A percentile compares a stretch with the other conserved stretches of the same genome.
These are phyloP conservation scores for Vulpes lagopus DNA, from an alignment of 2,113 vertebrate genomes.

Conservation along the genomic window DNA sequence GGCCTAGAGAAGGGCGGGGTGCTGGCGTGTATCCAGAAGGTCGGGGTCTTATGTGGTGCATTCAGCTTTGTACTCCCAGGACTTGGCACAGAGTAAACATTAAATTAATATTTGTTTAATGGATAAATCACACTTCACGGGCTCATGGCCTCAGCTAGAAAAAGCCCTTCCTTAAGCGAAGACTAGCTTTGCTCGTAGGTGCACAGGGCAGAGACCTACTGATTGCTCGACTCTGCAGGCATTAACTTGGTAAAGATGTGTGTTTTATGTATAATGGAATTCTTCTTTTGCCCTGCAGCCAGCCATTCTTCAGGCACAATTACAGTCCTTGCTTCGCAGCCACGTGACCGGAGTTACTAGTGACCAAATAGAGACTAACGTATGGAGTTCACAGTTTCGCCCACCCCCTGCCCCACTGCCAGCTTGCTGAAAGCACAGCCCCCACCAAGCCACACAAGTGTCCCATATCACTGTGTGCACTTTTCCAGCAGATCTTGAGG, in stretches of 20 bases:
- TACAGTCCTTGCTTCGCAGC: background rate
- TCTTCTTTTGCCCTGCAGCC: background rate
- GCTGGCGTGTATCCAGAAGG: background rate
- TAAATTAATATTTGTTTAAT: background rate
- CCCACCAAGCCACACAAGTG: background rate
- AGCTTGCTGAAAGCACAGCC: background rate
- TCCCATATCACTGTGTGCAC: background rate
- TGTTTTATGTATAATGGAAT: background rate
- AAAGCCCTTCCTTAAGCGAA: background rate
- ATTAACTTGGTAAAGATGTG: background rate
- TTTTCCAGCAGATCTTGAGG: background rate
- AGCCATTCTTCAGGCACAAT: background rate
- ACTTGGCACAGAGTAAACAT: background rate
- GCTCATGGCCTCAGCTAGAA: background rate
- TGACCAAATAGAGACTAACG: background rate
- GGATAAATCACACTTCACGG: background rate
- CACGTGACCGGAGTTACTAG: background rate
- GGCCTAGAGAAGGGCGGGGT: background rate
- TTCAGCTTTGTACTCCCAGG: background rate
- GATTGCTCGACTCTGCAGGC: background rate
- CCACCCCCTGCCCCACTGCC: background rate
- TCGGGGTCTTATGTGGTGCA: accelerated
- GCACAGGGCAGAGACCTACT: background rate
- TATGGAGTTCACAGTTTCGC: background rate
- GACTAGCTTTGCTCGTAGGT: background rate